Conservation (phyloP, 2,888 invertebrate genomes). For the Nymphalis polychloros region DNA sequence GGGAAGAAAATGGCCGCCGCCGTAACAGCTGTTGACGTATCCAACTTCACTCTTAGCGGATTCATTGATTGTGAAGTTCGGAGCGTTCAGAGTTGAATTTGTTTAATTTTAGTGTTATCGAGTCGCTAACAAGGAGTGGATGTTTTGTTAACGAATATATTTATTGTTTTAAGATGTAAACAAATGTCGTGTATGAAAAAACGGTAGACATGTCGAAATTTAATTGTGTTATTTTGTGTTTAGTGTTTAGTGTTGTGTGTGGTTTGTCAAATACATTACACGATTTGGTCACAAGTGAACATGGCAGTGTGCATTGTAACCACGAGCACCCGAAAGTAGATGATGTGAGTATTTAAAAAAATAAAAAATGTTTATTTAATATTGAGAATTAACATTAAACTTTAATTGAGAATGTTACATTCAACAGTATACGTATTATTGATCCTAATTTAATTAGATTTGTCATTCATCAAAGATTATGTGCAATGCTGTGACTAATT, state of each 20-base stretch:
- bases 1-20: conserved; percentile 24
- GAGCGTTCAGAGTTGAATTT: conserved; percentile 7
- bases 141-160: conserved; percentile 11
- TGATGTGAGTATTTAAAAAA: conserved; percentile 78
- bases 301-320: conserved; percentile 77
- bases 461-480: too few species aligned
- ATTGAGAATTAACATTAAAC: not conserved
- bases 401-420: too few species aligned
- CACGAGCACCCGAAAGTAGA: conserved; percentile 85
- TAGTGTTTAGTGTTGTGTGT: conserved; percentile 44
- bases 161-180: conserved; percentile 63
- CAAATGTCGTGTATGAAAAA: conserved; percentile 52
- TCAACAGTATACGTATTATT: not conserved
- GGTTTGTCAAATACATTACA: conserved; percentile 49
- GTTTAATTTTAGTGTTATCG: not conserved
- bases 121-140: conserved; percentile 13
- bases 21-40: conserved; percentile 27
- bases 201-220: conserved; percentile 50
- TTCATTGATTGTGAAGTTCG: conserved; percentile 29
- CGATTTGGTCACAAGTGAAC: conserved; percentile 50
- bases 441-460: not conserved
- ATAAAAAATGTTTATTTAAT: not conserved
- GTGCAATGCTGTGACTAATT: too few species aligned
- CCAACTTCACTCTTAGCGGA: conserved; percentile 26
- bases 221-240: conserved; percentile 46